phyloP scores from a whole-genome alignment of 2,113 vertebrate genomes.

The Crotalus tigris region DNA sequence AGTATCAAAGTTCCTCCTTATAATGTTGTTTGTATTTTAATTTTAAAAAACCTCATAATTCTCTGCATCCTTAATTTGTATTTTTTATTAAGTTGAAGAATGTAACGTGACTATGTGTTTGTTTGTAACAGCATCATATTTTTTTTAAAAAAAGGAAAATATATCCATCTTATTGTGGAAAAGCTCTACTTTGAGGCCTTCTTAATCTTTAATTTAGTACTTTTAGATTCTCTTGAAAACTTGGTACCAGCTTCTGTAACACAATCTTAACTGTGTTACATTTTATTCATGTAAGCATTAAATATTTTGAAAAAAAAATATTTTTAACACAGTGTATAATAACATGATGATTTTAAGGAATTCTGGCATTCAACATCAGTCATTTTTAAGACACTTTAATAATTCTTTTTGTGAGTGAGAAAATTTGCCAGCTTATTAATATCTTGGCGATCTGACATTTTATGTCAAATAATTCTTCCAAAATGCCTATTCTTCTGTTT shows the following conservation, averaged over 20 bases:
- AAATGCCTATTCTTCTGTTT: neutral
- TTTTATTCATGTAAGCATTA: slow-evolving; percentile 8
- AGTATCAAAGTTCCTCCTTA: too few relatives aligned
- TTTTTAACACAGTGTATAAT: slow-evolving; percentile 6
- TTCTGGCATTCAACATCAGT: slow-evolving; percentile 27
- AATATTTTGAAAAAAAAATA: neutral
- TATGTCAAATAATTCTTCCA: slow-evolving; percentile 39
- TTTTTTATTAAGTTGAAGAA: too few relatives aligned
- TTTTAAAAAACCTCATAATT: too few relatives aligned
- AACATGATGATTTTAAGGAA: slow-evolving; percentile 37
- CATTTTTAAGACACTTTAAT: slow-evolving; percentile 36
- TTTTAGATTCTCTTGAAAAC: slow-evolving; percentile 19
- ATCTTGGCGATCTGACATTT: slow-evolving; percentile 26
- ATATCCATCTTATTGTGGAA: too few relatives aligned
- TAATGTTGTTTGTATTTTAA: too few relatives aligned
- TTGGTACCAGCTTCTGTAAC: neutral
- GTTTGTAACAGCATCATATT: too few relatives aligned
- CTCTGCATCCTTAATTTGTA: too few relatives aligned
- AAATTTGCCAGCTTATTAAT: slow-evolving; percentile 43
- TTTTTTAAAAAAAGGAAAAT: too few relatives aligned
- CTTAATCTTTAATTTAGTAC: neutral
- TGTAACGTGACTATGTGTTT: too few relatives aligned
- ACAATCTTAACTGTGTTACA: neutral
- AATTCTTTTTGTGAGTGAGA: slow-evolving; percentile 41
- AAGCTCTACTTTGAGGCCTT: too few relatives aligned